Evolutionary conservation across 2,113 vertebrate genomes (phyloP).

Genomic region (Archilochus colubris): DNA sequence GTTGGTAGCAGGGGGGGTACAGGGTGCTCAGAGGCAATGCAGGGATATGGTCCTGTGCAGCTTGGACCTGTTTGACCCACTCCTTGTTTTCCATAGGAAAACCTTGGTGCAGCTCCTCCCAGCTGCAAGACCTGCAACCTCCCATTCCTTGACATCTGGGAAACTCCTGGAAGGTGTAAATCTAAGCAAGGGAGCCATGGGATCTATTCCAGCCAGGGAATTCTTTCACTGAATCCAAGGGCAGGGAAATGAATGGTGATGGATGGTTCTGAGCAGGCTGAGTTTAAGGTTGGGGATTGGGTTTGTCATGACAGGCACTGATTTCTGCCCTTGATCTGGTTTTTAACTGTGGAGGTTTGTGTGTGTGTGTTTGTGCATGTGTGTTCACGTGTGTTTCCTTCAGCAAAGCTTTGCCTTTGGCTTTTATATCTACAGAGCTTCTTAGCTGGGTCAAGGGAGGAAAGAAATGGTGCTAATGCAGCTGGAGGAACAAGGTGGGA

Average conservation of each 20-base stretch:
- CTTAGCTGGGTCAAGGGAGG: not conserved
- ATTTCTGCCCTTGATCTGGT: not conserved
- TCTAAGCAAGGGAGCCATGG: not conserved
- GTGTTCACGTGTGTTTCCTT: not conserved
- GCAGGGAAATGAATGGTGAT: not conserved
- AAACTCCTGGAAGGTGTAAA: not conserved
- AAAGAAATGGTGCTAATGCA: not conserved
- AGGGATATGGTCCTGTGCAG: not conserved
- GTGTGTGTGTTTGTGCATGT: rapidly evolving
- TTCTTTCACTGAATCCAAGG: not conserved
- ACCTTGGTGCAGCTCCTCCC: not conserved
- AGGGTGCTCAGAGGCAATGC: not conserved
- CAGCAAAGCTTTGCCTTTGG: not conserved
- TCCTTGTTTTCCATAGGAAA: not conserved
- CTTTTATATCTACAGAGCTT: not conserved
- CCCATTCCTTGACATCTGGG: not conserved
- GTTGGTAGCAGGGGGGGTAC: not conserved
- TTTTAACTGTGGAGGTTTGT: not conserved
- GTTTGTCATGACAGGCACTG: not conserved
- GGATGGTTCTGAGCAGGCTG: conserved; percentile 34
- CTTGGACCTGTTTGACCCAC: not conserved
- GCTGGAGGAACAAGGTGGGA: not conserved
- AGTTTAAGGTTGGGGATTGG: not conserved
- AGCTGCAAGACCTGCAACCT: not conserved
- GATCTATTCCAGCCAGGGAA: not conserved